Evolutionary conservation across 1,140 invertebrate genomes (phyloP), one percentile per base, ranked within the genome.

Genomic region (Hyles vespertilio): DNA sequence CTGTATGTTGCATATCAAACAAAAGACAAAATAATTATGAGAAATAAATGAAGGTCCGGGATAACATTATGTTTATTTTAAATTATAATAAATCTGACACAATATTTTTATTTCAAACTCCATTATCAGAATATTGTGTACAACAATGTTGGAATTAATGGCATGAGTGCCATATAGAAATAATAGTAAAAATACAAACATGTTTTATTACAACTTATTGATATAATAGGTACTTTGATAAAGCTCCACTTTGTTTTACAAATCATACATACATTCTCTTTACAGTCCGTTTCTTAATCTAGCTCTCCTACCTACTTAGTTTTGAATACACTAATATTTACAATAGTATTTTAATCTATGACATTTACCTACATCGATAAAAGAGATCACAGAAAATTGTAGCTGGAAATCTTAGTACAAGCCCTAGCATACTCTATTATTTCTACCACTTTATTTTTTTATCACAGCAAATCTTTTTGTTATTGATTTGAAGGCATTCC

Each of bases 311-410:
- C 51, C 10, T 63, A 56, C 55, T 75, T 70, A 72, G 59, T 6
- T 54, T 55, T 40, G 5, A 5, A 40, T 40, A 40, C 8, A 40
- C 36, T 81, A 77, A 76, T 86, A 87, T 87, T 87, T 84, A 87
- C 79, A 85, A 81, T 70, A 70, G 70, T 79, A 71, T 73, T 81
- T 81, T 77, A 81, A 65, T 79, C 74, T 83, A 82, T 84, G 74
- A 79, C 72, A 80, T 84, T 43, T 84, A 89, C 74, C 79, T 87
- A 89, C 75, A 84, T 79, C 84, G 82, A 88, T 89, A 85, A 82
- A 85, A 90, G 89, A 90, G 89, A 90, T 90, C 89, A 90, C 89
- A 90, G 87, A 90, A 90, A 90, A 90, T 89, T 89, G 88, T 89
- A 90, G 89, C 87, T 89, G 86, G 86, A 89, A 89, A 89, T 87